Base-by-base conservation (phyloP, 2,797 vertebrate species). In the Martes flavigula region DNA sequence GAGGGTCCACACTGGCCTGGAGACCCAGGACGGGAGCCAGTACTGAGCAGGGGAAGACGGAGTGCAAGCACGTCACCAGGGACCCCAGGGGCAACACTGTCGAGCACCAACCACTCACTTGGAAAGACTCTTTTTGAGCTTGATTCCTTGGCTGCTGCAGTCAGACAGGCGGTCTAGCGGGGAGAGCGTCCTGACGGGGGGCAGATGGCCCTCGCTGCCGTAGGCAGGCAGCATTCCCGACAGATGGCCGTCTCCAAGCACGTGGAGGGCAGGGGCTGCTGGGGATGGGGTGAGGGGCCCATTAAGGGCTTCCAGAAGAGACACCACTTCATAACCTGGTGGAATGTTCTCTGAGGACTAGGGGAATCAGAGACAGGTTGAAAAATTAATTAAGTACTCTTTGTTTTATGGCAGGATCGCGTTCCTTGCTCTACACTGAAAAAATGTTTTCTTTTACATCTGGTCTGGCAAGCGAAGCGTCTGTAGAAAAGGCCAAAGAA, bases 301-400 rank as follows among this genome's bases (percentile, higher is more conserved):
- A 0, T 99, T 99, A 97, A 99, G 98, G 1, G 99, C 99, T 97
- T 99, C 99, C 98, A 99, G 99, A 56, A 99, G 99, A 0, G 99
- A 99, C 72, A 99, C 99, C 7, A 99, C 99, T 98, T 99, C 99
- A 0, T 99, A 99, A 0, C 99, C 99, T 0, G 99, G 99, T 5
- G 99, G 99, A 95, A 99, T 99, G 98, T 99, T 99, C 98, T 99
- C 99, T 0, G 99, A 99, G 35, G 99, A 99, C 99, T 99, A 97
- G 12, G 23, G 87, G 91, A 92, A 96, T n/a, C 54, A 92, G 66
- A 98, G 79, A 96, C 43, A 86, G 48, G 88, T 18, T 68, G 82
- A 78, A 87, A 43, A 58, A 82, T 54, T 38, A 51, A 84, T 56
- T 56, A 72, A 35, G 85, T 32, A 23, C 27, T 60, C 84, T 46